Conservation (phyloP, 2,797 vertebrate species). For the Nyctalus aviator region DNA sequence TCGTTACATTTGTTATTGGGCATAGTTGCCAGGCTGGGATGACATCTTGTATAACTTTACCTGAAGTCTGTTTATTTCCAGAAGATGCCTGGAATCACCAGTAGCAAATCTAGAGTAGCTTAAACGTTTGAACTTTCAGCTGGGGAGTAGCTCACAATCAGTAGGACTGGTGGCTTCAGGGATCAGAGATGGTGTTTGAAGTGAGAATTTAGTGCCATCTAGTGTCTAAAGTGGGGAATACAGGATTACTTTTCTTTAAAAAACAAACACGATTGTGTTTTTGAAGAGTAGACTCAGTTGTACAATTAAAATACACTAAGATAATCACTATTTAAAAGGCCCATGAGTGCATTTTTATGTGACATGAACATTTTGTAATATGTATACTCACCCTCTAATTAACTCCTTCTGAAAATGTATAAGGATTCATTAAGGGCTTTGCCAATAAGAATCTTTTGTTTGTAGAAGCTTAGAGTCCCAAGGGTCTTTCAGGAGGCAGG, state of each 20-base stretch:
- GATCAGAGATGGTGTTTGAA: not conserved
- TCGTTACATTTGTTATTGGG: not conserved
- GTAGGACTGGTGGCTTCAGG: fast-evolving
- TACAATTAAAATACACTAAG: not conserved
- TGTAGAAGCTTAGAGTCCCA: not conserved
- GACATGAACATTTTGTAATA: not conserved
- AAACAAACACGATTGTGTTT: not conserved
- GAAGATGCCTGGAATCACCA: not conserved
- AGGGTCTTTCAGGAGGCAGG: not conserved
- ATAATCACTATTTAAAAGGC: not conserved
- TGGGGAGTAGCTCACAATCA: not conserved
- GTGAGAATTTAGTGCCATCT: slow-evolving; percentile 64
- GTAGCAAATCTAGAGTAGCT: not conserved
- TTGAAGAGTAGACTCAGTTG: not conserved
- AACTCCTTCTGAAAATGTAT: not conserved
- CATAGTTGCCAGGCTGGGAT: not conserved
- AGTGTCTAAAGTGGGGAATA: not conserved
- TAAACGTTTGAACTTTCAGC: not conserved
- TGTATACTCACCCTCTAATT: not conserved
- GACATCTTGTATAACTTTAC: not conserved
- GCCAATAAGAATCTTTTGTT: not conserved
- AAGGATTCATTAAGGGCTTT: not conserved
- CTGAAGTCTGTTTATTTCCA: not conserved
- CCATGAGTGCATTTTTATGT: not conserved
- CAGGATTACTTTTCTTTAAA: not conserved